Conservation (phyloP, 2,888 invertebrate species). For the Coelogynopora nodosa region DNA sequence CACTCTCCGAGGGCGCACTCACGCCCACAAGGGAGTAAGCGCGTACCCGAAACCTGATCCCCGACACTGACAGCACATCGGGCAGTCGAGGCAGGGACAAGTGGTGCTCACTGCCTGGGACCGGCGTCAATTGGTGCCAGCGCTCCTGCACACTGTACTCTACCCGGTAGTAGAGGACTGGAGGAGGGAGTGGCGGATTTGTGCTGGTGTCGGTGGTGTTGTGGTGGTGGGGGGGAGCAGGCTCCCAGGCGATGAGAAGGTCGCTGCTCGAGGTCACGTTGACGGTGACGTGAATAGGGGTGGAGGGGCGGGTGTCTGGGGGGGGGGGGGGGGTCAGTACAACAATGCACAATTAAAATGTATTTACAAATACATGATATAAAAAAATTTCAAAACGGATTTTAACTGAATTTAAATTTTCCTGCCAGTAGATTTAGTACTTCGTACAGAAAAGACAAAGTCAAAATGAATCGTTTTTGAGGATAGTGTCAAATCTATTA, state of each 20-base stretch:
- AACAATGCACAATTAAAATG: no score
- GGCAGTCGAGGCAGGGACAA: conserved; percentile 3
- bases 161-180: conserved; percentile 13
- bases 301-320: background rate
- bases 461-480: no score
- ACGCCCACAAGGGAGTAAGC: background rate
- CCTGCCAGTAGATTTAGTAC: no score
- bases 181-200: background rate
- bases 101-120: background rate
- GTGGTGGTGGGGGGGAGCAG: background rate
- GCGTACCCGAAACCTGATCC: background rate
- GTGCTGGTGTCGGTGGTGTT: background rate
- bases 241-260: conserved; percentile 11
- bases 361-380: no score
- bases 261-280: background rate
- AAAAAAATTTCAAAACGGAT: no score
- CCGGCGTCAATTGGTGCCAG: background rate
- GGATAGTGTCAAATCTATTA: no score
- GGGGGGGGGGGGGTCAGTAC: background rate
- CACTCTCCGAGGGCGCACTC: background rate
- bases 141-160: background rate
- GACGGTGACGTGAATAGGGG: background rate
- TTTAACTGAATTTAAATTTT: no score
- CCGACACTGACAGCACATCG: background rate
- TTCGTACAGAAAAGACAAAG: no score